These are phyloP conservation scores for Idris sp. DNA, from an alignment of 1,140 invertebrate species.

Conservation along the genomic window DNA sequence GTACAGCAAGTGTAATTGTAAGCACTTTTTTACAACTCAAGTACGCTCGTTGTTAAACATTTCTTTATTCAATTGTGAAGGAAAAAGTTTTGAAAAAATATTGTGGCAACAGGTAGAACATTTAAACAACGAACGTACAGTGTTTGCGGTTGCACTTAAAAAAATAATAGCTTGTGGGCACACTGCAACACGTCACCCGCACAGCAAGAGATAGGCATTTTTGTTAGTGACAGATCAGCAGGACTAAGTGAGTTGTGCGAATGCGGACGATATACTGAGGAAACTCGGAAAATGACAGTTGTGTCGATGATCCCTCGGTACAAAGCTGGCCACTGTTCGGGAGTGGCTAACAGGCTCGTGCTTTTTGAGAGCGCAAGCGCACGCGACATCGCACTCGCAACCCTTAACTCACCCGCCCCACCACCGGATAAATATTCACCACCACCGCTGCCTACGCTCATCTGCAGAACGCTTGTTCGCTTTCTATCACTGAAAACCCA, in stretches of 20 bases:
- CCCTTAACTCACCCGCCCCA: slow-evolving; percentile 38
- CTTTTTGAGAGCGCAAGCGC: slow-evolving; percentile 47
- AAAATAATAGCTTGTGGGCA: no score
- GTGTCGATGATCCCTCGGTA: slow-evolving; percentile 58
- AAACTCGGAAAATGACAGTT: slow-evolving; percentile 56
- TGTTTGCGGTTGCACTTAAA: no score
- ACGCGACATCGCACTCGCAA: slow-evolving; percentile 55
- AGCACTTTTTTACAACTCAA: no score
- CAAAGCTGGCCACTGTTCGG: slow-evolving; percentile 57
- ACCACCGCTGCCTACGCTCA: slow-evolving; percentile 19
- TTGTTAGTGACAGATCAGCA: no score
- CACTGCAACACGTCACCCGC: no score
- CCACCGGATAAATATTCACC: slow-evolving; percentile 37
- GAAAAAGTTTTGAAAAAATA: no score
- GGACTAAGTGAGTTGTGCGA: slow-evolving; percentile 52
- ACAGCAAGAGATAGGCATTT: slow-evolving; percentile 29
- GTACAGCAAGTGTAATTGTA: no score
- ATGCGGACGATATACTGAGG: slow-evolving; percentile 65
- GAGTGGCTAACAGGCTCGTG: slow-evolving; percentile 62
- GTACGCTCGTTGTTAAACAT: no score
- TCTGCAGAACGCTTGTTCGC: slow-evolving; percentile 42
- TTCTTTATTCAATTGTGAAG: no score
- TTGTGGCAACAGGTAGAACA: no score
- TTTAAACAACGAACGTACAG: no score
- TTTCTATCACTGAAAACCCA: slow-evolving; percentile 22